Evolutionary conservation across 2,888 invertebrate genomes (phyloP), one percentile per base, ranked within the genome.

Genomic region (Pyrrhia umbra): DNA sequence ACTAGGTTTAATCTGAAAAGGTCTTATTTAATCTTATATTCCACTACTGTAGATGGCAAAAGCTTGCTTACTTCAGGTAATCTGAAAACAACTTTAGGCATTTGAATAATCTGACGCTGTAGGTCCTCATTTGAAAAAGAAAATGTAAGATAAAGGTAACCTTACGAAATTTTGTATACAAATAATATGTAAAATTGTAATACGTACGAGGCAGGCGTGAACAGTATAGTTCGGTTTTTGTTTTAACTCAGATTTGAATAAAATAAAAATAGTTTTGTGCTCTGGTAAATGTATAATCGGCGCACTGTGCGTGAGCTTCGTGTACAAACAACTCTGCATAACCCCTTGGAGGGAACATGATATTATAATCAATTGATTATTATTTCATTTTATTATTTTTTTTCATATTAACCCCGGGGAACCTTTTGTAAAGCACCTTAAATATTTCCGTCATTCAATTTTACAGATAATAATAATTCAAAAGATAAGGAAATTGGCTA

Each of bases 101-200:
- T 68, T 67, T 45, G 45, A 54, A 70, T 68, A 70, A 63, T 63
- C 67, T 30, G 18, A 55, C 8, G 18, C 16, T 40, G 27, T 34
- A 49, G n/a, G 37, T 43, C 30, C 25, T 42, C 25, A 63, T 71
- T 51, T 40, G 3, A 13, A 37, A 37, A 50, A 37, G 9, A 51
- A 46, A 54, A 45, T 18, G n/a, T 30, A 13, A 49, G 18, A 16
- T 27, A 71, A 45, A 43, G 13, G 27, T 23, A 42, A 23, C 8
- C 10, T 6, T 25, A 16, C 18, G 1, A 39, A 57, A 34, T 23
- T 13, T 25, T 54, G n/a, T 30, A 6, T 43, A 51, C 34, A 23
- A 20, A 21, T n/a, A 37, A n/a, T n/a, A n/a, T n/a, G n/a, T n/a
- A n/a, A 37, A 49, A 54, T 70, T 54, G 49, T 39, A 50, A 45